Base-by-base conservation (phyloP, 2,113 vertebrate species). In the Leptobrachium leishanense region DNA sequence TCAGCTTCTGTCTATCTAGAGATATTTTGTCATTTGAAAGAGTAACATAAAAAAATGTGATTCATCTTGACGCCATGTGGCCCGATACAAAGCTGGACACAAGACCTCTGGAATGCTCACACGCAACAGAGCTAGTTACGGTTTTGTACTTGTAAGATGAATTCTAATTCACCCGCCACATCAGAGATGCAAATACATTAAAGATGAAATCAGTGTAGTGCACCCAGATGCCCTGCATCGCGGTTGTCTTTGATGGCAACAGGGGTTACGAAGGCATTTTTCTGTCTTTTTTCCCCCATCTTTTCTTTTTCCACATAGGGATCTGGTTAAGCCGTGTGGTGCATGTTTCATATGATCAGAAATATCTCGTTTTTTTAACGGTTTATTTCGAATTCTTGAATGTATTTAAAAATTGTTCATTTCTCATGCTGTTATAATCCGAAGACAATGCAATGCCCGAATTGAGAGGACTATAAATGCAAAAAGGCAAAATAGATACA, bases 211-310 rank as follows among this genome's bases (percentile, higher is more conserved):
- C 82, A 83, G 83, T 59, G 74, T 85, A 88, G 88, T 88, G 85
- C 89, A 82, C 1, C 53, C 80, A 72, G 83, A 82, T 90, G 89
- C 86, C 89, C 88, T 82, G 85, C 81, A 72, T 74, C 87, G 85
- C 90, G 89, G 88, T 85, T 82, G 88, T 88, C 88, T 91, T 87
- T 88, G 86, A 90, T 86, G 82, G 81, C 88, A 89, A 88, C 79
- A 84, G 89, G 84, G 88, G 85, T 89, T 86, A 83, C 39, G 76
- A 87, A 90, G 84, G 84, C 88, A 88, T 90, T 88, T 89, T 83
- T 83, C 85, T 0, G 54, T 87, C 90, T 88, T 85, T 90, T 88
- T 89, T 83, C 83, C 85, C 0, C 85, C 0, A 53, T 87, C 90
- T 88, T 85, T 83, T 81, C 79, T 85, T 72, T 71, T 83, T 84